Percentiles rank a stretch among this genome's conserved stretches.
Evolutionary conservation across 2,797 vertebrate species (phyloP).

Genomic region (Melanotaenia nigrans): DNA sequence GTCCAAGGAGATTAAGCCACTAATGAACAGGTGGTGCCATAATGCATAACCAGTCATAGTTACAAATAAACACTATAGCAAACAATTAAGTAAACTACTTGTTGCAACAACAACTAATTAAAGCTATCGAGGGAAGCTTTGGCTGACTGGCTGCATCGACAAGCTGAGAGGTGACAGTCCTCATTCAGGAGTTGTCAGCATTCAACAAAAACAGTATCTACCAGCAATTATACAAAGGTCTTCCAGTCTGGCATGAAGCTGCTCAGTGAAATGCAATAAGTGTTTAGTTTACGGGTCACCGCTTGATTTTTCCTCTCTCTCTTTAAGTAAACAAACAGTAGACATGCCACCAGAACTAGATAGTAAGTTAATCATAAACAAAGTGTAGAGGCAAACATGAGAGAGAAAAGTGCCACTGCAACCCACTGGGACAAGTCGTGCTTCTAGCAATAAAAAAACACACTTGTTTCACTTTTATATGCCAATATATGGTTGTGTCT

Average conservation of each 20-base stretch:
- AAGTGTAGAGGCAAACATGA: neutral
- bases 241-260: constrained; percentile 6
- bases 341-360: constrained; percentile 24
- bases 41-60: constrained; percentile 30
- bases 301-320: neutral
- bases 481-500: constrained; percentile 38
- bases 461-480: constrained; percentile 33
- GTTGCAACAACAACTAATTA: constrained; percentile 1
- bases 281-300: constrained; percentile 32
- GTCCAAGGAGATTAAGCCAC: constrained; percentile 57
- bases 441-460: constrained; percentile 34
- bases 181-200: constrained; percentile 38
- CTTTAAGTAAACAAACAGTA: constrained; percentile 28
- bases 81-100: constrained; percentile 15
- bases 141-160: constrained; percentile 16
- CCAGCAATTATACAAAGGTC: neutral
- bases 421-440: constrained; percentile 16
- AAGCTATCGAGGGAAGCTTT: constrained; percentile 20
- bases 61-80: constrained; percentile 32
- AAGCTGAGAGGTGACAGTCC: constrained; percentile 38
- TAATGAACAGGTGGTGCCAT: constrained; percentile 49
- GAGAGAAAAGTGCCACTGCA: constrained; percentile 49
- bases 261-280: constrained; percentile 28
- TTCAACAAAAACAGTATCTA: neutral
- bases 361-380: constrained; percentile 60